These are phyloP conservation scores for Harlomillsia oculata DNA, from an alignment of 1,140 invertebrate species.

Conservation along the genomic window DNA sequence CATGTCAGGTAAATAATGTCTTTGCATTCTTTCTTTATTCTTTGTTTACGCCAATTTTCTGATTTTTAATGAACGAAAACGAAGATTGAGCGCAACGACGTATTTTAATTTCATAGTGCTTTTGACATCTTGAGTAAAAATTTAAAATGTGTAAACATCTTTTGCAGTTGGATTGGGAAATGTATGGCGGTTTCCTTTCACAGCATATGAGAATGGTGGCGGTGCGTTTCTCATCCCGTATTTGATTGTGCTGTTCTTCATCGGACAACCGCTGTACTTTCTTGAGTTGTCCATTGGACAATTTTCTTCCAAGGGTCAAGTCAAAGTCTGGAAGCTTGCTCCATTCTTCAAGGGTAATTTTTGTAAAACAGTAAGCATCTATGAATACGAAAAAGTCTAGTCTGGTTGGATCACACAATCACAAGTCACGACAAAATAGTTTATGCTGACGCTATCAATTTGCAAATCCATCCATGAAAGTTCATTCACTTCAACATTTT, in stretches of 20 bases:
- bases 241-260: constrained; percentile 61
- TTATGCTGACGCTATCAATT: background rate
- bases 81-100: too few species aligned
- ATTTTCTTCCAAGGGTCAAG: constrained; percentile 38
- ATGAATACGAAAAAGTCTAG: background rate
- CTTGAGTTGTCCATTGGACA: constrained; percentile 50
- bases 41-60: too few species aligned
- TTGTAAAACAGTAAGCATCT: background rate
- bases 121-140: too few species aligned
- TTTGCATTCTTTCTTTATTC: too few species aligned
- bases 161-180: too few species aligned
- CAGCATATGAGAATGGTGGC: constrained; percentile 44
- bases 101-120: too few species aligned
- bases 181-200: constrained; percentile 42
- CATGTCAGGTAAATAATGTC: too few species aligned
- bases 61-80: too few species aligned
- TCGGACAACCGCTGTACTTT: constrained; percentile 68
- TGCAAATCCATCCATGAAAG: background rate
- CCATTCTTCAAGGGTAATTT: constrained; percentile 37
- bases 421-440: too few species aligned
- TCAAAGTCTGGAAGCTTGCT: constrained; percentile 22
- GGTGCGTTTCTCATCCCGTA: constrained; percentile 69
- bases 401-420: background rate
- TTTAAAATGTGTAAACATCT: too few species aligned
- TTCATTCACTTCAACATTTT: too few species aligned